These are phyloP conservation scores for Struthidea cinerea DNA, from an alignment of 2,113 vertebrate genomes.

Conservation along the genomic window DNA sequence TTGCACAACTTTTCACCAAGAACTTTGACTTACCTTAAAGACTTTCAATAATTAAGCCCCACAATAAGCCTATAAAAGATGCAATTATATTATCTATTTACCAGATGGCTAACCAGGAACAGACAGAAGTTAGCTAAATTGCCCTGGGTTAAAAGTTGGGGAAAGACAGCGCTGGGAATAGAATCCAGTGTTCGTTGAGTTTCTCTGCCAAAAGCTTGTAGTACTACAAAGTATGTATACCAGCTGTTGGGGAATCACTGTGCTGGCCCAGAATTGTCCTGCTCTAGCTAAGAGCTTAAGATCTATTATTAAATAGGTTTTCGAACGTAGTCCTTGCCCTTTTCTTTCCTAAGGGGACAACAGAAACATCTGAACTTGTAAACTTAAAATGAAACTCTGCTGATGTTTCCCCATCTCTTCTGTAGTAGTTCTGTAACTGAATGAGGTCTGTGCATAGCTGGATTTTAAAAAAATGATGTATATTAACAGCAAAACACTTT, in stretches of 20 bases:
- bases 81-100: slow-evolving; percentile 50
- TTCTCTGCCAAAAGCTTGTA: slow-evolving; percentile 51
- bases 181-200: slow-evolving; percentile 5
- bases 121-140: slow-evolving; percentile 56
- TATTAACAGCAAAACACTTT: not conserved
- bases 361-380: slow-evolving; percentile 16
- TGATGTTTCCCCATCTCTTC: not conserved
- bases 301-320: slow-evolving; percentile 54
- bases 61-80: slow-evolving; percentile 27
- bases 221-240: slow-evolving; percentile 6
- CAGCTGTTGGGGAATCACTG: slow-evolving; percentile 37
- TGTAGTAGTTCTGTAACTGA: not conserved
- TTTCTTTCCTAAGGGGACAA: slow-evolving; percentile 36
- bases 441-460: not conserved
- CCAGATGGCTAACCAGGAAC: slow-evolving; percentile 54
- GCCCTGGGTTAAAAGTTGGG: slow-evolving; percentile 43
- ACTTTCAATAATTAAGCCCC: slow-evolving; percentile 10
- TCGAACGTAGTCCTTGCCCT: not conserved
- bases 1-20: not conserved
- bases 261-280: slow-evolving; percentile 22
- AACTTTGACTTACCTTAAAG: slow-evolving; percentile 28
- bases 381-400: not conserved
- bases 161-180: slow-evolving; percentile 44
- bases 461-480: not conserved
- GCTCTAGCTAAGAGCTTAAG: slow-evolving; percentile 10